These are phyloP conservation scores for Silvanus unidentatus DNA, from an alignment of 2,888 invertebrate genomes.

Conservation along the genomic window DNA sequence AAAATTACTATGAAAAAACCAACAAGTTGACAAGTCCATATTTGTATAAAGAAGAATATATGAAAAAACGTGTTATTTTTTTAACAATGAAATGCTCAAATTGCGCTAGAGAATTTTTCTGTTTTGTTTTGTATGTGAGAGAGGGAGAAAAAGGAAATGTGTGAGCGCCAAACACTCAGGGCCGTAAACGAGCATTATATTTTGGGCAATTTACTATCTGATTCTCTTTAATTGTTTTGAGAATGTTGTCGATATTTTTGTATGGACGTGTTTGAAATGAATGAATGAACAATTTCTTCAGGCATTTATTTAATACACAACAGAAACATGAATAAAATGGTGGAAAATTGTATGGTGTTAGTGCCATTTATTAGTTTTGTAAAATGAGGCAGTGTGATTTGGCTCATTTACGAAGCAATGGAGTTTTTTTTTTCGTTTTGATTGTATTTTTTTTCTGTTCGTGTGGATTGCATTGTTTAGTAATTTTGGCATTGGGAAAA, in stretches of 20 bases:
- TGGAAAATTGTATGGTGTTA: neutral
- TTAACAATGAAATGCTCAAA: constrained; percentile 39
- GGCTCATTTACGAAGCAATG: constrained; percentile 1
- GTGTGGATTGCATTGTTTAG: neutral
- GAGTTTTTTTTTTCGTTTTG: neutral
- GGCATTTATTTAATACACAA: constrained; percentile 13
- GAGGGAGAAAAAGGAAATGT: no score
- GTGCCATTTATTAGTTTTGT: neutral
- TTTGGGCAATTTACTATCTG: no score
- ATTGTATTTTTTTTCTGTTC: neutral
- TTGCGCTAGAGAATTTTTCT: no score
- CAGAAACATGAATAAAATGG: constrained; percentile 13
- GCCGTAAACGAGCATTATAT: no score
- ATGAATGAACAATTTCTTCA: no score
- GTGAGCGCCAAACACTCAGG: no score
- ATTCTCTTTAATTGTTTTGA: no score
- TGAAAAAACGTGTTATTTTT: constrained; percentile 41
- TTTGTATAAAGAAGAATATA: constrained; percentile 42
- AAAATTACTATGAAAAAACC: constrained; percentile 29
- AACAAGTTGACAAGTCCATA: constrained; percentile 7
- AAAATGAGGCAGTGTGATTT: neutral
- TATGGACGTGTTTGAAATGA: no score
- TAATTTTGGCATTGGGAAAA: neutral
- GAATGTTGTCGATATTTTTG: no score
- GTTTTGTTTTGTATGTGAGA: no score